These are phyloP conservation scores for Manduca sexta DNA, from an alignment of 1,140 invertebrate species.

Conservation along the genomic window DNA sequence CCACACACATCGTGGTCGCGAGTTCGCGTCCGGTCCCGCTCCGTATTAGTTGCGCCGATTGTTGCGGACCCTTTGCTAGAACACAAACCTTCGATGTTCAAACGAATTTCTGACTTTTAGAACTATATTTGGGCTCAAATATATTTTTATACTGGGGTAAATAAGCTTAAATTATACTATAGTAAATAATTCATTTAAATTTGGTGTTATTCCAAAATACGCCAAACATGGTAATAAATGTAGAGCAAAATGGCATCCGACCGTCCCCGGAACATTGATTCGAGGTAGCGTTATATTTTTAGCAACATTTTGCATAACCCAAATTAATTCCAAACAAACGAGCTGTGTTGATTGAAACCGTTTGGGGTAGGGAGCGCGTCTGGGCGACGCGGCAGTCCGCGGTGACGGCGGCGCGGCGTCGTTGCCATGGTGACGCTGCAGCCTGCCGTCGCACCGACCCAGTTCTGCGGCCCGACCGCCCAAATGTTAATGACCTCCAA, in stretches of 20 bases:
- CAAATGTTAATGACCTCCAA: conserved; percentile 73
- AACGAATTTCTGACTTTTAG: too few species aligned
- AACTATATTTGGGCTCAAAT: too few species aligned
- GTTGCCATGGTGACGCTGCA: conserved; percentile 57
- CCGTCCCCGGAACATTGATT: too few species aligned
- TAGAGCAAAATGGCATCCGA: too few species aligned
- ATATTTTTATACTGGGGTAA: too few species aligned
- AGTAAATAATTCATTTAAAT: too few species aligned
- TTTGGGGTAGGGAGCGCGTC: conserved; percentile 22
- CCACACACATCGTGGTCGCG: background rate
- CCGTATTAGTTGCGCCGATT: conserved; percentile 1
- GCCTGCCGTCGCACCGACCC: conserved; percentile 48
- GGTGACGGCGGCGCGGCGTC: conserved; percentile 32
- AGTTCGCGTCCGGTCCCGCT: background rate
- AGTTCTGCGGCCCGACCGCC: conserved; percentile 52
- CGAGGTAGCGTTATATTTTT: too few species aligned
- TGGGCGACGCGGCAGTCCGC: conserved; percentile 44
- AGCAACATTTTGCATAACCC: background rate
- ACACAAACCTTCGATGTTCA: too few species aligned
- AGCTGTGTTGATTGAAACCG: conserved; percentile 1
- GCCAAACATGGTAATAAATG: too few species aligned
- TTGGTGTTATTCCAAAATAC: too few species aligned
- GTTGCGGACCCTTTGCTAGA: background rate
- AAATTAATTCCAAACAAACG: background rate
- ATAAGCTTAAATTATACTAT: too few species aligned